phyloP scores from a whole-genome alignment of 2,888 invertebrate genomes.

The Trichopoda pennipes region DNA sequence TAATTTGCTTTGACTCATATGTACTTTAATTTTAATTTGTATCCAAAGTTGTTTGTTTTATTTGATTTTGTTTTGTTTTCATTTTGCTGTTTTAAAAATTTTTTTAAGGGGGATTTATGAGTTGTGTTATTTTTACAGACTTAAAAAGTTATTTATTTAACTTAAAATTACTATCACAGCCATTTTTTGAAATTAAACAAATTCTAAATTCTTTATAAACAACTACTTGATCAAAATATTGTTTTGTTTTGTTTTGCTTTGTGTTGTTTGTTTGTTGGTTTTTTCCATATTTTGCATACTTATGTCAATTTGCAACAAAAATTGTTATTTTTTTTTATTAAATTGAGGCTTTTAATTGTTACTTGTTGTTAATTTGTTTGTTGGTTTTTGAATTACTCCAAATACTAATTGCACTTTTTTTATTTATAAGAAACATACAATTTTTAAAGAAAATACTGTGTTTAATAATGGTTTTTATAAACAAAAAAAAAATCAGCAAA shows the following conservation, averaged over 20 bases:
- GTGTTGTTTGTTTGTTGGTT: slow-evolving; percentile 57
- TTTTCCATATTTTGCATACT: slow-evolving; percentile 49
- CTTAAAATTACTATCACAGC: slow-evolving; percentile 77
- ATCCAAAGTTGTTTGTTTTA: slow-evolving; percentile 46
- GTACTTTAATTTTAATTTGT: slow-evolving; percentile 62
- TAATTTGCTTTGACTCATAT: slow-evolving; percentile 27
- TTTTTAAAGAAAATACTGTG: slow-evolving; percentile 38
- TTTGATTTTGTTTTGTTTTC: slow-evolving; percentile 18
- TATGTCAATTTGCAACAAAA: slow-evolving; percentile 66
- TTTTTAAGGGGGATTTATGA: slow-evolving; percentile 32
- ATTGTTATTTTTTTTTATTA: slow-evolving; percentile 50
- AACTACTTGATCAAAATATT: slow-evolving; percentile 66
- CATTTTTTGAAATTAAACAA: slow-evolving; percentile 75
- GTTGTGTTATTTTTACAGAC: slow-evolving; percentile 44
- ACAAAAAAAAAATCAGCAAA: slow-evolving; percentile 8
- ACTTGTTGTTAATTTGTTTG: slow-evolving; percentile 59
- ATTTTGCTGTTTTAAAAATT: slow-evolving; percentile 16
- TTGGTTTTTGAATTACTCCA: slow-evolving; percentile 68
- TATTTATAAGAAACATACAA: slow-evolving; percentile 10
- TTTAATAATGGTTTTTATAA: neutral
- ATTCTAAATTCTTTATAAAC: slow-evolving; percentile 70
- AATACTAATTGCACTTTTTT: slow-evolving; percentile 71
- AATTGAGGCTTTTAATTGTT: slow-evolving; percentile 71
- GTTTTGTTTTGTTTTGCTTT: slow-evolving; percentile 63
- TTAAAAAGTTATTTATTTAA: slow-evolving; percentile 65